phyloP scores from a whole-genome alignment of 2,113 vertebrate genomes.

The Casuarius casuarius region DNA sequence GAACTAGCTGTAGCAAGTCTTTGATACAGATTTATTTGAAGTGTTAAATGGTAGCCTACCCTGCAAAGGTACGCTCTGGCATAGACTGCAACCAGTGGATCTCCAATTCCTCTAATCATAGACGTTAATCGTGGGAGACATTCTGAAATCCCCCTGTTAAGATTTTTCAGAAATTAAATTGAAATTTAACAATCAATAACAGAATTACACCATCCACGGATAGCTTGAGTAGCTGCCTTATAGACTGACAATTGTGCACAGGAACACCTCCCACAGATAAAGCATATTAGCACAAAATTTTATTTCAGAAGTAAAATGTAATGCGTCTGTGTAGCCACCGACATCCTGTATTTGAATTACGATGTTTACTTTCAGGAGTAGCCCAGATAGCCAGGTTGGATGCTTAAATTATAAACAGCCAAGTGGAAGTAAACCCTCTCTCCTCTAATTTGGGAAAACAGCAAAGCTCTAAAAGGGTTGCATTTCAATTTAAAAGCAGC shows the following conservation, averaged over 20 bases:
- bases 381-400: background rate
- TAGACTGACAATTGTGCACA: rapidly evolving
- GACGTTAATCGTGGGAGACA: conserved; percentile 90
- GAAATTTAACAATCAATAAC: background rate
- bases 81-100: conserved; percentile 95
- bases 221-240: background rate
- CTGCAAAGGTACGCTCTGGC: conserved; percentile 96
- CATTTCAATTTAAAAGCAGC: background rate
- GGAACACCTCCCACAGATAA: background rate
- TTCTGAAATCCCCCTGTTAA: conserved; percentile 89
- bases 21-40: background rate
- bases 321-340: background rate
- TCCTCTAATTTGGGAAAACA: background rate
- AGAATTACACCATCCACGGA: background rate
- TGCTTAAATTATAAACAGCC: background rate
- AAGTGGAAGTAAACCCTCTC: background rate
- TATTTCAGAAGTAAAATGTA: background rate
- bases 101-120: conserved; percentile 95
- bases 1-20: background rate
- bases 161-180: conserved; percentile 26
- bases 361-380: background rate
- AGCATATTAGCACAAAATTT: background rate
- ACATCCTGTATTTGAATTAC: background rate
- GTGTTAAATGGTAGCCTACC: conserved; percentile 73
- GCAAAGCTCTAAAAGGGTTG: background rate